Evolutionary conservation across 2,113 vertebrate species (phyloP), one percentile per base, ranked within the genome.

Genomic region (Tapirus terrestris): DNA sequence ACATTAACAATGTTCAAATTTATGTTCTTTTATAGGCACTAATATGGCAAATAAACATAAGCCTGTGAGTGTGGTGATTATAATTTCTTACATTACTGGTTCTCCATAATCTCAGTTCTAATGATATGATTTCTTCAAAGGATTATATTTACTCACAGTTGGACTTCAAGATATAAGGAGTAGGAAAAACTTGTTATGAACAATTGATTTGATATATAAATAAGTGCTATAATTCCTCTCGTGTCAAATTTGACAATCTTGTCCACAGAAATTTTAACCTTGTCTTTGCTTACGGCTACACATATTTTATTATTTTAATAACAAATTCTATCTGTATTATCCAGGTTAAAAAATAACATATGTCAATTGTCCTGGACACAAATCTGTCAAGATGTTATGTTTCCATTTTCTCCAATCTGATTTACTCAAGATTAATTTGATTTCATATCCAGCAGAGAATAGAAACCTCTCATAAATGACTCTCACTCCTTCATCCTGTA

Each of bases 391-490:
- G 72, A 36, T 93, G 48, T 60, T 65, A 65, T 61, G 48, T 61
- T 96, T 96, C 53, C 61, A 89, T 95, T 96, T 94, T 84, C 77
- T 96, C 63, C 56, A 82, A 92, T 87, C 43, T 97, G 58, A 89
- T 96, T 93, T 96, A 95, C 60, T 96, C 72, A 91, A 92, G 73
- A 91, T 97, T 91, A 93, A 93, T 92, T 89, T 96, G 89, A 94
- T 97, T 97, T 97, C 92, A 96, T 8, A 91, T 3, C 18, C 73
- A 85, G 36, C 63, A 31, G 96, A 93, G 56, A 95, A 92, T 39
- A 92, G 39, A 96, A 76, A 89, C 29, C 45, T 91, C 23, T 86
- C 27, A 21, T 73, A 70, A 93, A 93, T 86, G 72, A 77, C 18
- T 96, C 80, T 95, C 27, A 95, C 36, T 58, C 73, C 45, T 89